Evolutionary conservation across 2,888 invertebrate species (phyloP), one percentile per base, ranked within the genome.

Genomic region (Linnaemya tessellans): DNA sequence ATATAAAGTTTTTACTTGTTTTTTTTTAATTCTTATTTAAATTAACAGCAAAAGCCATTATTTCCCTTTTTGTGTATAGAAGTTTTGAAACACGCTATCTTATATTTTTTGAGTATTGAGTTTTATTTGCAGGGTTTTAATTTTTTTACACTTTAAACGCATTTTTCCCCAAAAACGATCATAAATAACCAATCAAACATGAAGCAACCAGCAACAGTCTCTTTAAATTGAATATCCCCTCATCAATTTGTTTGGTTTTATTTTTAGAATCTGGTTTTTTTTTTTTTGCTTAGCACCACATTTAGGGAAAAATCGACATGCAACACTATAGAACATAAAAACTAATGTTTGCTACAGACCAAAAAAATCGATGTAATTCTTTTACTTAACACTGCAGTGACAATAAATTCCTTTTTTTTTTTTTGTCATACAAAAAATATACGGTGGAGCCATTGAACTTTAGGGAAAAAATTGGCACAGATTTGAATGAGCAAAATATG

Each of bases 311-410:
- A n/a, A 68, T 74, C 11, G 46, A 77, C 43, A 35, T 41, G 15
- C 18, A 71, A 71, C 51, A 35, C 67, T n/a, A 67, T 8, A 30
- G 49, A 74, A 74, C 60, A 80, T 54, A 51, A 35, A 80, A 84
- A 58, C 25, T 20, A 70, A 80, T 75, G 79, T 64, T 22, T 68
- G 49, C 51, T 43, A 62, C 46, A 41, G 70, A 62, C 49, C 38
- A 73, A 49, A 13, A 65, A 58, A 67, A 65, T 49, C 65, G 4
- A 74, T 79, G 81, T 73, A 70, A 75, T 62, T 58, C 64, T 78
- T 78, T 79, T 58, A 35, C 43, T 79, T 81, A 71, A 65, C 79
- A 82, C 74, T 85, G 85, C 85, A 85, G 85, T 85, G 79, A 79
- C 74, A 85, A 85, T 82, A 85, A 85, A 85, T 85, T 73, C 80